Evolutionary conservation across 2,797 vertebrate genomes (phyloP), one percentile per base, ranked within the genome.

Genomic region (Pseudomugil tenellus): DNA sequence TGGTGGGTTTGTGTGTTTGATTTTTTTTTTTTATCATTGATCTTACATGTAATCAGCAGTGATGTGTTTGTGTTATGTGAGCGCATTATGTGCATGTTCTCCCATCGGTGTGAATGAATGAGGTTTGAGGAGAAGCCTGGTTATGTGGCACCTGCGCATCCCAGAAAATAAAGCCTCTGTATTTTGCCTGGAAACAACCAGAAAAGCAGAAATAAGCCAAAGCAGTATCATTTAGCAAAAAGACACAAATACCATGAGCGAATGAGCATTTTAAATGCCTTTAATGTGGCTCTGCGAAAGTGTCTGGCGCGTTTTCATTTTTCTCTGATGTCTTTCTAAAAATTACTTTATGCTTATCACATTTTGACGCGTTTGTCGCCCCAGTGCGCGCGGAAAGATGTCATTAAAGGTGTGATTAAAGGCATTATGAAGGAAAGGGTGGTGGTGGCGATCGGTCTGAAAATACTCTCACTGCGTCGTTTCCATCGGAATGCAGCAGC

Each of bases 401-500:
- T 64, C 43, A 69, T 60, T 41, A 35, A 66, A 70, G 74, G 72
- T 80, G 73, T 64, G 39, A 69, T 60, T 41, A 35, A 66, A 70
- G 74, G 72, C 67, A 26, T 77, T 77, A 73, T 61, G 66, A 31
- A 55, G 52, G 17, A 2, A 69, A 65, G 35, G 0, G 77, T 65
- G 52, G 28, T 3, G 29, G n/a, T 52, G 1, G 76, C 60, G 56
- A 26, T 77, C 25, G 39, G 69, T 63, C 37, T 70, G 75, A 55
- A 80, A 83, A 77, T 3, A 25, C 81, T 68, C 72, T 72, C 79
- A 87, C 90, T 92, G 91, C 91, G 91, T 92, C 90, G 88, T 92
- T 93, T 92, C 89, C 76, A 92, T 92, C 91, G 91, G 92, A 93
- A 93, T 93, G 92, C 90, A 85, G 90, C 84, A 70, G 71, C 73